Evolutionary conservation across 2,113 vertebrate species (phyloP).

Genomic region (Phaethon lepturus): DNA sequence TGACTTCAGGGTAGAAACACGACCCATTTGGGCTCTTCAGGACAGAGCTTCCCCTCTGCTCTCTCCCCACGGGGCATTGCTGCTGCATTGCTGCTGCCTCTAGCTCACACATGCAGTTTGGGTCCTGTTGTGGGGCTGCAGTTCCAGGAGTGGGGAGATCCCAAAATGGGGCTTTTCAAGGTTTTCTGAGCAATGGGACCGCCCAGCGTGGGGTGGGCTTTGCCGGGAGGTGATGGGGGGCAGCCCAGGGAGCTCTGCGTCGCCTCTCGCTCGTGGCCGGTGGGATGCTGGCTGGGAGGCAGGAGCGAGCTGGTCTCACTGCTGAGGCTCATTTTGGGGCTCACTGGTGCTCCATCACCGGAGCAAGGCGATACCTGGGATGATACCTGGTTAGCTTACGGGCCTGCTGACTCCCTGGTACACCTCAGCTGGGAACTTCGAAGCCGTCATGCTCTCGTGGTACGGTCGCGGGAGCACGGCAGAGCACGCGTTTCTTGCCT

Average conservation of each 20-base stretch:
- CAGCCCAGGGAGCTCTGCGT: fast-evolving
- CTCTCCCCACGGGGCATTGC: fast-evolving
- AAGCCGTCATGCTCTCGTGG: fast-evolving
- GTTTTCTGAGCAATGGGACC: neutral
- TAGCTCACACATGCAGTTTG: fast-evolving
- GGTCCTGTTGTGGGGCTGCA: neutral
- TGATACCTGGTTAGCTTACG: fast-evolving
- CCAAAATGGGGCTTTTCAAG: neutral
- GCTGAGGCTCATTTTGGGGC: neutral
- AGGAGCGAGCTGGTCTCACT: neutral
- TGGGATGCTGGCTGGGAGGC: neutral
- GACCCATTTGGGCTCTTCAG: fast-evolving
- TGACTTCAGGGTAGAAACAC: too few species aligned
- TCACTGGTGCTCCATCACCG: neutral
- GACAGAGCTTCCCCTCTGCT: neutral
- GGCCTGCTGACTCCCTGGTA: neutral
- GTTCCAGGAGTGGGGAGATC: neutral
- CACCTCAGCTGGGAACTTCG: neutral
- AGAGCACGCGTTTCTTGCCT: fast-evolving
- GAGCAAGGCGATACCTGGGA: neutral
- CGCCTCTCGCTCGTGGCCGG: fast-evolving
- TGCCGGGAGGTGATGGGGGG: neutral
- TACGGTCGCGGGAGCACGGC: fast-evolving
- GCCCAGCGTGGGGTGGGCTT: neutral
- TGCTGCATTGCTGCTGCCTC: fast-evolving